Conservation (phyloP, 2,113 vertebrate genomes). For the Oriolus oriolus region DNA sequence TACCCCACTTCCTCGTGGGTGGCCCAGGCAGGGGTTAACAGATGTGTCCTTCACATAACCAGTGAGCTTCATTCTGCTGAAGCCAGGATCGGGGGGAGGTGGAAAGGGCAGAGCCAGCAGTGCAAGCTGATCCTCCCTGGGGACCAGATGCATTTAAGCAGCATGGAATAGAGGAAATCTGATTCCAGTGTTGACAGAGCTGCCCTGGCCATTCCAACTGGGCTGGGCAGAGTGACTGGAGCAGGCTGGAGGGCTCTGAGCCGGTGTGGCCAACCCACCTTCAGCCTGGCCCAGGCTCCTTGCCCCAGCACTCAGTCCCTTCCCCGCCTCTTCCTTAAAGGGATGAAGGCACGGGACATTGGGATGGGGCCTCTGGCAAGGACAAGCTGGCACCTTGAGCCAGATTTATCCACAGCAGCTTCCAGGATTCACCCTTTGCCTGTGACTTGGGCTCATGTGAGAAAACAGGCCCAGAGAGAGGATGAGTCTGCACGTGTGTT, state of each 20-base stretch:
- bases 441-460: accelerated
- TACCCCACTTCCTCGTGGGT: neutral
- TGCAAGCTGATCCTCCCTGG: constrained; percentile 10
- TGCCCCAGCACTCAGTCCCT: accelerated
- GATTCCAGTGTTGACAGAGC: neutral
- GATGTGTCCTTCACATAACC: neutral
- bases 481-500: accelerated
- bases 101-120: constrained; percentile 10
- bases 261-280: accelerated
- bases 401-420: neutral
- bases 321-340: neutral
- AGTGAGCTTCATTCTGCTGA: neutral
- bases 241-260: neutral
- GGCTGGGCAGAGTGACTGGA: neutral
- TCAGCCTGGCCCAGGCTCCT: neutral
- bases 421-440: neutral
- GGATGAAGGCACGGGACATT: accelerated
- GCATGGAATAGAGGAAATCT: neutral
- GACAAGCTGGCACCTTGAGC: neutral
- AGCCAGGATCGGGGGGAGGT: neutral
- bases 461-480: neutral
- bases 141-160: neutral
- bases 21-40: neutral
- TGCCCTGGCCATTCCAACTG: neutral
- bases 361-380: accelerated